Percentiles rank a stretch among this genome's conserved stretches.
These are phyloP conservation scores for Brachyptera putata DNA, from an alignment of 2,888 invertebrate genomes.

Conservation along the genomic window DNA sequence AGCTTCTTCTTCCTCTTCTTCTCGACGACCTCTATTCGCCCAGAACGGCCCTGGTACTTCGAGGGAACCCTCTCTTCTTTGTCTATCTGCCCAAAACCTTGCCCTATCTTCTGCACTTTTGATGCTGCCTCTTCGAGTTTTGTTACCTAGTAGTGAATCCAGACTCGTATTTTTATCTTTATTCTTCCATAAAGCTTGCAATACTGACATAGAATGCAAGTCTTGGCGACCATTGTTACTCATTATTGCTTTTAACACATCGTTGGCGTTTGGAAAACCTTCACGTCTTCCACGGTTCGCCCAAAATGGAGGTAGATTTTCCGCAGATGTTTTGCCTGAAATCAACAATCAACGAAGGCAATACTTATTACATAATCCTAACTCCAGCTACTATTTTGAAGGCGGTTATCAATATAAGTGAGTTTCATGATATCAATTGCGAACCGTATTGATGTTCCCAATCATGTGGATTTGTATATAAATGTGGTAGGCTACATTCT, in stretches of 20 bases:
- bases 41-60: slow-evolving; percentile 13
- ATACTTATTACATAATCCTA: too few relatives aligned
- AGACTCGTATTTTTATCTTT: neutral
- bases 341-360: too few relatives aligned
- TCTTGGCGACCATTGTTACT: neutral
- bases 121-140: too few relatives aligned
- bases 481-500: too few relatives aligned
- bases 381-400: too few relatives aligned
- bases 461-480: too few relatives aligned
- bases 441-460: too few relatives aligned
- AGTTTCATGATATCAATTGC: too few relatives aligned
- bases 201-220: neutral
- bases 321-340: slow-evolving; percentile 3
- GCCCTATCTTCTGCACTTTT: slow-evolving; percentile 17
- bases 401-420: too few relatives aligned
- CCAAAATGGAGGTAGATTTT: slow-evolving; percentile 4
- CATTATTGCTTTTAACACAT: neutral
- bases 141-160: neutral
- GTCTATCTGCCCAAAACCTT: neutral
- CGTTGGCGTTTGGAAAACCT: neutral
- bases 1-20: neutral
- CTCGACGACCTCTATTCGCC: slow-evolving; percentile 6
- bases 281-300: slow-evolving; percentile 19
- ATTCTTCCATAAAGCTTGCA: too few relatives aligned
- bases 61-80: neutral